Conservation (phyloP, 2,113 vertebrate species). For the Nerophis lumbriciformis region DNA sequence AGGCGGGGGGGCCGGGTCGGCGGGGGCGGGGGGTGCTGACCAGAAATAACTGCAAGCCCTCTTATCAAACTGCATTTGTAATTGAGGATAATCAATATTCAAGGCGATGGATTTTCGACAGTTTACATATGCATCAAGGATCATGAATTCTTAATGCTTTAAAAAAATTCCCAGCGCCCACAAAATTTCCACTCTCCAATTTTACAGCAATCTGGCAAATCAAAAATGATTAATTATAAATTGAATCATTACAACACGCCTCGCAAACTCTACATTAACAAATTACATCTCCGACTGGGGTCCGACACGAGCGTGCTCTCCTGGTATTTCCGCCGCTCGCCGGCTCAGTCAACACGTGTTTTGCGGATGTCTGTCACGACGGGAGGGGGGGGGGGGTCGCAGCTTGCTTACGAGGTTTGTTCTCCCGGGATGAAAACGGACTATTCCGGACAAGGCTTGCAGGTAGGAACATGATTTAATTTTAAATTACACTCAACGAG, state of each 20-base stretch:
- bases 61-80: constrained; percentile 90
- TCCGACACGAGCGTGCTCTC: constrained; percentile 53
- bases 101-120: constrained; percentile 71
- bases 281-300: constrained; percentile 54
- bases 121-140: constrained; percentile 87
- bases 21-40: constrained; percentile 38
- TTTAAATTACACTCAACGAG: too few species aligned
- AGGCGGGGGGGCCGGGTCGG: too few species aligned
- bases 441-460: too few species aligned
- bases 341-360: constrained; percentile 38
- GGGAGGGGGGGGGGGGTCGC: too few species aligned
- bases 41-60: constrained; percentile 46
- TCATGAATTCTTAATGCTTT: constrained; percentile 93
- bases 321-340: constrained; percentile 47
- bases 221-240: constrained; percentile 91
- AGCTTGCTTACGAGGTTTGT: too few species aligned
- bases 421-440: too few species aligned
- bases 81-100: constrained; percentile 97
- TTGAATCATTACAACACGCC: constrained; percentile 60
- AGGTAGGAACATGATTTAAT: too few species aligned
- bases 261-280: constrained; percentile 61
- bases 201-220: constrained; percentile 95
- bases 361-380: too few species aligned
- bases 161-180: constrained; percentile 69
- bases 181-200: constrained; percentile 70